Percentiles rank a stretch among this genome's conserved stretches.
Conservation (phyloP, 2,113 vertebrate species). For the Origma solitaria region DNA sequence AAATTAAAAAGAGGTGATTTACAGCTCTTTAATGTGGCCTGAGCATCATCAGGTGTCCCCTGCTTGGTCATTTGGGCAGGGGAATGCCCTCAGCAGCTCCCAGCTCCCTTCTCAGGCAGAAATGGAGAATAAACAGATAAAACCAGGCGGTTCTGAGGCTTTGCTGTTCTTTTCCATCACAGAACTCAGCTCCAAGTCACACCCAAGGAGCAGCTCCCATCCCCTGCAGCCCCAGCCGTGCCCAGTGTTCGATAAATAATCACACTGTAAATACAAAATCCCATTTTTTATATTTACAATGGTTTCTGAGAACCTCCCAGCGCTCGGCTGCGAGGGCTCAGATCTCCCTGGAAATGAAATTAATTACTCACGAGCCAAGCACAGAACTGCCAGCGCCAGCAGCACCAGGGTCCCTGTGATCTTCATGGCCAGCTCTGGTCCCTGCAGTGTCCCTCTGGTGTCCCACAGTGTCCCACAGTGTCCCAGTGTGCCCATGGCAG, state of each 20-base stretch:
- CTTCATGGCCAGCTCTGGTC: neutral
- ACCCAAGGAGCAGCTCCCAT: neutral
- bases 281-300: no score
- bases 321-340: neutral
- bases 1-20: neutral
- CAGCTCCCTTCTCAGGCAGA: neutral
- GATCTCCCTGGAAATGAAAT: neutral
- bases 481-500: rapidly evolving
- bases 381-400: neutral
- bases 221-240: neutral
- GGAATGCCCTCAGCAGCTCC: neutral
- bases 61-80: neutral
- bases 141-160: neutral
- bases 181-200: neutral
- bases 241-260: neutral
- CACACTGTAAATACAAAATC: neutral
- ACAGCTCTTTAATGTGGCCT: neutral
- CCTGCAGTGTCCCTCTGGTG: rapidly evolving
- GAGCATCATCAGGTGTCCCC: neutral
- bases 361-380: constrained; percentile 24
- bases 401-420: neutral
- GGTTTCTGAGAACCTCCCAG: neutral
- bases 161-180: neutral
- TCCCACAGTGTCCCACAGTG: neutral
- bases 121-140: neutral